Conservation (phyloP, 1,140 invertebrate species). For the Diprion similis region DNA sequence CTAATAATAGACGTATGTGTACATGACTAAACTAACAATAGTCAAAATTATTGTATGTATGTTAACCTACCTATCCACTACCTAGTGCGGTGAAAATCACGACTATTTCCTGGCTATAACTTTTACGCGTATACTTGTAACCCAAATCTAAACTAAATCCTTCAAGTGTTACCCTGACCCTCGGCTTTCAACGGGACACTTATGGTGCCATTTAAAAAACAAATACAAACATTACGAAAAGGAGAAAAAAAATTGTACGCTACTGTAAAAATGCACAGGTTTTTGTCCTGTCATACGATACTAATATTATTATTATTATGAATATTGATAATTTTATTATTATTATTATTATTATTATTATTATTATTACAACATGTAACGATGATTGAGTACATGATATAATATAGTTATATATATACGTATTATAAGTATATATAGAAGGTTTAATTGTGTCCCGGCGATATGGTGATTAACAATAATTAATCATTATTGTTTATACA, state of each 20-base stretch:
- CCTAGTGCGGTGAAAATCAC: no score
- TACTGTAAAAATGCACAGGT: conserved; percentile 1
- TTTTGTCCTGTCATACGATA: background rate
- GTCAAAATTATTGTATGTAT: no score
- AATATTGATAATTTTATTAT: background rate
- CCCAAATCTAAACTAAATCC: background rate
- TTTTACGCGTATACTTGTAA: no score
- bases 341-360: background rate
- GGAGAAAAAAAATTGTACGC: background rate
- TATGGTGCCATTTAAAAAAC: background rate
- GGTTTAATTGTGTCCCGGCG: no score
- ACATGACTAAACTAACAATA: no score
- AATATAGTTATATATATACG: background rate
- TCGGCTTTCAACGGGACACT: background rate
- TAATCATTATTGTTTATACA: background rate
- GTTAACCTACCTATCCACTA: no score
- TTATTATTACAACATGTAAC: background rate
- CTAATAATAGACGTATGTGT: no score
- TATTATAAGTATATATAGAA: background rate
- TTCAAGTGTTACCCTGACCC: background rate
- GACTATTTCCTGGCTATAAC: no score
- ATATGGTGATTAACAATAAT: no score
- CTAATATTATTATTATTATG: conserved; percentile 1
- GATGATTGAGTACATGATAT: background rate
- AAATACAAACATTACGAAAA: background rate